Evolutionary conservation across 2,113 vertebrate genomes (phyloP), one percentile per base, ranked within the genome.

Genomic region (Calcarius ornatus): DNA sequence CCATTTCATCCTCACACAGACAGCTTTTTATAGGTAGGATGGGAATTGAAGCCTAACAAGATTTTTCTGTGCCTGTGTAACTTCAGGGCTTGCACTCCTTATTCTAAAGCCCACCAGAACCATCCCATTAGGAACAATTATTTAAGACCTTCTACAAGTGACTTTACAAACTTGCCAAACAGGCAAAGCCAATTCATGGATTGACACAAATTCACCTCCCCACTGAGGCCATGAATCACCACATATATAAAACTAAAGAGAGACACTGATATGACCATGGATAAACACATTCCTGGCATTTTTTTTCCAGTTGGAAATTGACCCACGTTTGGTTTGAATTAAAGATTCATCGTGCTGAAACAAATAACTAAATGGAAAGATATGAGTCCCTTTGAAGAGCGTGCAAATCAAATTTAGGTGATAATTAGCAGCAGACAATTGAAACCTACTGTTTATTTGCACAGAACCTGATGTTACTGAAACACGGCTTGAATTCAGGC

Each of bases 301-400:
- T 97, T 86, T 81, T 91, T 89, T 93, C 95, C 86, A 68, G 64
- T 89, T 61, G 93, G 94, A 88, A 96, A 95, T 4, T 81, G 50
- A 83, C 60, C 95, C 77, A 68, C 64, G 76, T 98, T 97, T 98
- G 97, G 97, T 95, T 97, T 92, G 94, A 96, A 97, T 98, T 98
- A 98, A 94, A 97, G 94, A 95, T 64, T 95, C 94, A 97, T 97
- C 20, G 1, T 79, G 83, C 83, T 94, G 96, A 96, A 97, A 93
- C 89, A 96, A 97, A 96, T 96, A 97, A 95, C 88, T 93, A 94
- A 97, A 96, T 92, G 88, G 87, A 96, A 96, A 96, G 97, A 96
- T 96, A 94, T 69, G 94, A 92, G 92, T 19, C 75, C 94, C 95
- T 98, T 98, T 98, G 98, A 98, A 97, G 98, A 97, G 94, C n/a